A percentile compares a stretch with the other conserved stretches of the same genome.
phyloP scores from a whole-genome alignment of 1,140 invertebrate genomes.

The Lamellibrachia luymesi region DNA sequence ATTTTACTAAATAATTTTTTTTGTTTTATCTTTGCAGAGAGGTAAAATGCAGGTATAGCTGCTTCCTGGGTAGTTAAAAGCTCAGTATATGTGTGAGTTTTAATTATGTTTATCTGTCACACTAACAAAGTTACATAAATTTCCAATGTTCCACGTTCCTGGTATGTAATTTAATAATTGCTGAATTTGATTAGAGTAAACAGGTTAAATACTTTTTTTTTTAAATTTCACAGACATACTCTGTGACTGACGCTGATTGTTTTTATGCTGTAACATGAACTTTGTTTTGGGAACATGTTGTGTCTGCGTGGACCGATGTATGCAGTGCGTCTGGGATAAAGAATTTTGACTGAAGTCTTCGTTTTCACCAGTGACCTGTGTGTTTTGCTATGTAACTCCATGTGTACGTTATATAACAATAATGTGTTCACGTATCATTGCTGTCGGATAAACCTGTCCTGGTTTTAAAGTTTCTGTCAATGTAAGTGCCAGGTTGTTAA shows the following conservation, averaged over 20 bases:
- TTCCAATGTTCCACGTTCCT: background rate
- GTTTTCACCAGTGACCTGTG: too few relatives aligned
- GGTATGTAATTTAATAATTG: background rate
- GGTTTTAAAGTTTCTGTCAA: too few relatives aligned
- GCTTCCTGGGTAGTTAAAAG: too few relatives aligned
- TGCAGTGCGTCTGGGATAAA: background rate
- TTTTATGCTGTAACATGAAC: background rate
- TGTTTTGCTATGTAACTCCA: too few relatives aligned
- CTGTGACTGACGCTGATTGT: background rate
- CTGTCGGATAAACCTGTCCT: too few relatives aligned
- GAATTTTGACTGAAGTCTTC: background rate
- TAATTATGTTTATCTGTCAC: background rate
- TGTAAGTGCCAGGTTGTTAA: too few relatives aligned
- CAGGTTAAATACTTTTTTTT: too few relatives aligned
- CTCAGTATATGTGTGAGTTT: background rate
- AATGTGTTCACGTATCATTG: too few relatives aligned
- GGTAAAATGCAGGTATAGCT: too few relatives aligned
- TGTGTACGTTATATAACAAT: too few relatives aligned
- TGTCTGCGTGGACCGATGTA: background rate
- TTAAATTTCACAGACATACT: background rate
- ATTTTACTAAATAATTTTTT: background rate
- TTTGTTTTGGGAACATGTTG: background rate
- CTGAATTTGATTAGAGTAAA: background rate
- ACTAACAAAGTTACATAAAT: background rate
- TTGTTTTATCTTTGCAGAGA: background rate